These are phyloP conservation scores for Lamellibrachia columna DNA, from an alignment of 2,888 invertebrate genomes.

Conservation along the genomic window DNA sequence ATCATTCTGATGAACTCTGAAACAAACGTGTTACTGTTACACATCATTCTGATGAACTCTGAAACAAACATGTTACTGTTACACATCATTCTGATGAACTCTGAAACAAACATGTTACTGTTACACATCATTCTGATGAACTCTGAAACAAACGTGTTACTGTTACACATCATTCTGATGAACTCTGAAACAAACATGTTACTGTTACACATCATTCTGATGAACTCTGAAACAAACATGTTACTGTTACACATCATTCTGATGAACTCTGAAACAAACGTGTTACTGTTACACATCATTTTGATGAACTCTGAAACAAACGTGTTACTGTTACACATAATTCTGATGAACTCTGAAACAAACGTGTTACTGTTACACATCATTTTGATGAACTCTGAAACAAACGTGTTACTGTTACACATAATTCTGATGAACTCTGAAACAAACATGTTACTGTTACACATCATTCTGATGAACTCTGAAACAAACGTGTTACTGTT, in stretches of 20 bases:
- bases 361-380: neutral
- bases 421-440: neutral
- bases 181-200: neutral
- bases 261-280: neutral
- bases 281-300: neutral
- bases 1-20: neutral
- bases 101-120: neutral
- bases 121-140: neutral
- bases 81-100: neutral
- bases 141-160: neutral
- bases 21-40: neutral
- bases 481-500: neutral
- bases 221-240: too few relatives aligned
- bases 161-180: neutral
- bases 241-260: neutral
- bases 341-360: neutral
- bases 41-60: neutral
- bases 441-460: neutral
- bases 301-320: too few relatives aligned
- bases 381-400: too few relatives aligned
- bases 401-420: neutral
- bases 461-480: neutral
- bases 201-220: neutral
- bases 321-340: neutral
- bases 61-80: neutral